These are phyloP conservation scores for Omphaloscelis lunosa DNA, from an alignment of 2,888 invertebrate genomes.

Conservation along the genomic window DNA sequence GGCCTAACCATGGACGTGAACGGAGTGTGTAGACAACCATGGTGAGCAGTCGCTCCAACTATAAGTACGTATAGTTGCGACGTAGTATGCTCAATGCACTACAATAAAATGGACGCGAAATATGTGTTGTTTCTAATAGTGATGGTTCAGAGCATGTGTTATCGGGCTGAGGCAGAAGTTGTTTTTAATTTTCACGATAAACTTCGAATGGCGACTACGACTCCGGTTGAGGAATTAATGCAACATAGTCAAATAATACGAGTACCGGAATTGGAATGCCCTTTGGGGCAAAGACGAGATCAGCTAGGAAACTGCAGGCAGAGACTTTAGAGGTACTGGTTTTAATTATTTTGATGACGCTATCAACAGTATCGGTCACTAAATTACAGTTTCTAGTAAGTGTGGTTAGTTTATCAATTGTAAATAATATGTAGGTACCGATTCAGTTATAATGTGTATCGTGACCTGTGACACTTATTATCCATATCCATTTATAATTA, in stretches of 20 bases:
- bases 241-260: slow-evolving; percentile 80
- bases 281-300: slow-evolving; percentile 77
- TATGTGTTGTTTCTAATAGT: slow-evolving; percentile 65
- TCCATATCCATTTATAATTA: slow-evolving; percentile 13
- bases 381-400: neutral
- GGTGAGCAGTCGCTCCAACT: slow-evolving; percentile 71
- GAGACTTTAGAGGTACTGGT: slow-evolving; percentile 72
- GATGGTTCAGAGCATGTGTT: slow-evolving; percentile 57
- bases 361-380: neutral
- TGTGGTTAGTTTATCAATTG: slow-evolving; percentile 17
- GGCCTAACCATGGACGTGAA: slow-evolving; percentile 76
- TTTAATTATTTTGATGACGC: slow-evolving; percentile 19
- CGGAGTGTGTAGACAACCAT: slow-evolving; percentile 83
- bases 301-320: slow-evolving; percentile 75
- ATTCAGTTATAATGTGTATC: neutral
- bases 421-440: slow-evolving; percentile 1
- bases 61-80: slow-evolving; percentile 59
- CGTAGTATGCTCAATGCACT: slow-evolving; percentile 75
- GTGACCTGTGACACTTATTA: slow-evolving; percentile 39
- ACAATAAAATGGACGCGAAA: slow-evolving; percentile 74
- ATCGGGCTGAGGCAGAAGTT: slow-evolving; percentile 39
- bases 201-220: slow-evolving; percentile 59
- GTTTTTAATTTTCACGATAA: slow-evolving; percentile 72
- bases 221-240: slow-evolving; percentile 63
- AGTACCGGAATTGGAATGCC: slow-evolving; percentile 79